These are phyloP conservation scores for Petrolisthes manimaculis DNA, from an alignment of 2,888 invertebrate species.

Conservation along the genomic window DNA sequence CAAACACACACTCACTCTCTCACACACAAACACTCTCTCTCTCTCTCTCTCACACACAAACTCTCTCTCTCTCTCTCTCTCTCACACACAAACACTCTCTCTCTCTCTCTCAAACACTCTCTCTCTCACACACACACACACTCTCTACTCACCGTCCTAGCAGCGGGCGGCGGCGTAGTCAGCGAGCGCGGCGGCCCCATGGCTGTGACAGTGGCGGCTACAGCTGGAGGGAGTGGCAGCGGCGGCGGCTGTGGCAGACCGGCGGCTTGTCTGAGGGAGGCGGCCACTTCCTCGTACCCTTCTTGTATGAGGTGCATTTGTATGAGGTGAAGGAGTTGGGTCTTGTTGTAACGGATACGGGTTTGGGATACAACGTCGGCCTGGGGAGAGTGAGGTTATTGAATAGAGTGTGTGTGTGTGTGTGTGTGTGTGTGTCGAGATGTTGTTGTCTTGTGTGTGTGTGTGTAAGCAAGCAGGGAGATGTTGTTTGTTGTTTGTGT, in stretches of 20 bases:
- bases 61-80: no score
- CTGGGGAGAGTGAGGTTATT: constrained; percentile 68
- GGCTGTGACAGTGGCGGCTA: constrained; percentile 23
- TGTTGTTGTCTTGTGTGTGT: no score
- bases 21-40: no score
- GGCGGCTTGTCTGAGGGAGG: constrained; percentile 82
- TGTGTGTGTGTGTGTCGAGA: no score
- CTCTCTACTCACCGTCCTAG: constrained; percentile 21
- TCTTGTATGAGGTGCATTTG: constrained; percentile 84
- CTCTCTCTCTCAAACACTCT: no score
- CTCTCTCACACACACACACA: no score
- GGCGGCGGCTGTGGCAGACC: constrained; percentile 67
- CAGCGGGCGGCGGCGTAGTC: constrained; percentile 45
- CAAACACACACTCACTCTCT: no score
- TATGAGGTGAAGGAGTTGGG: constrained; percentile 91
- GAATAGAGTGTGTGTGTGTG: no score
- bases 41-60: no score
- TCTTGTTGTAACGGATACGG: constrained; percentile 92
- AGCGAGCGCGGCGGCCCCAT: constrained; percentile 31
- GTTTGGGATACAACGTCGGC: constrained; percentile 97
- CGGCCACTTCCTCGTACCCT: constrained; percentile 82
- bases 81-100: no score
- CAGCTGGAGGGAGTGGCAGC: constrained; percentile 59
- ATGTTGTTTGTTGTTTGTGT: no score
- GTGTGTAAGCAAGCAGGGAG: no score